Base-by-base conservation (phyloP, 1,140 invertebrate genomes). In the Drosophila pruinosa region DNA sequence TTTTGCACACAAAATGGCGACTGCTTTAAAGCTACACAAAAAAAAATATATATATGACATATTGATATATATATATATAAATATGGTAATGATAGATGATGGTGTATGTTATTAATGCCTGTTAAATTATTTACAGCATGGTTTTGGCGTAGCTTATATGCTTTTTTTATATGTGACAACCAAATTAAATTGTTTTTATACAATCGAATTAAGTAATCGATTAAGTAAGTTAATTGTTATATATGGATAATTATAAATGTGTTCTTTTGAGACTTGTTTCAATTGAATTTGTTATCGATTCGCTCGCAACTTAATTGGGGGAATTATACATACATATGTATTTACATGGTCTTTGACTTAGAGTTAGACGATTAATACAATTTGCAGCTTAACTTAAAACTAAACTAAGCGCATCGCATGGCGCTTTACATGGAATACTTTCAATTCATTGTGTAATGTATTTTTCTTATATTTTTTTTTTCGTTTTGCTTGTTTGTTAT, bases 261-360 rank as follows among this genome's bases (percentile, higher is more conserved):
- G 47, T 26, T 15, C 7, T 15, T 64, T 41, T 52, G 47, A 36
- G 48, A 52, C 34, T 41, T 15, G 43, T 34, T 59, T 58, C 24
- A 31, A 50, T 8, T 22, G 31, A 22, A 53, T 14, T 26, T 28
- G 24, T 4, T 41, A 21, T 38, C 10, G 22, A 50, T 50, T 50
- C 14, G 10, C 22, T 19, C 17, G 10, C 19, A 7, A 38, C 17
- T 21, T 36, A 36, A 22, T 21, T 36, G 34, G n/a, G n/a, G n/a
- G 15, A 34, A 38, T 53, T 38, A 22, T 21, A n/a, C 24, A 48
- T 24, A 3, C 10, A 3, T 12, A 31, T 31, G 24, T 71, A 80
- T 80, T 57, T 75, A 79, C 77, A 79, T 41, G 75, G 64, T 68
- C 53, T 74, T 64, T 75, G 77, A 79, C 76, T 79, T 64, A 59